Evolutionary conservation across 92 coral and sea anemone genomes (phyloP).

Genomic region (Parazoanthus swiftii): DNA sequence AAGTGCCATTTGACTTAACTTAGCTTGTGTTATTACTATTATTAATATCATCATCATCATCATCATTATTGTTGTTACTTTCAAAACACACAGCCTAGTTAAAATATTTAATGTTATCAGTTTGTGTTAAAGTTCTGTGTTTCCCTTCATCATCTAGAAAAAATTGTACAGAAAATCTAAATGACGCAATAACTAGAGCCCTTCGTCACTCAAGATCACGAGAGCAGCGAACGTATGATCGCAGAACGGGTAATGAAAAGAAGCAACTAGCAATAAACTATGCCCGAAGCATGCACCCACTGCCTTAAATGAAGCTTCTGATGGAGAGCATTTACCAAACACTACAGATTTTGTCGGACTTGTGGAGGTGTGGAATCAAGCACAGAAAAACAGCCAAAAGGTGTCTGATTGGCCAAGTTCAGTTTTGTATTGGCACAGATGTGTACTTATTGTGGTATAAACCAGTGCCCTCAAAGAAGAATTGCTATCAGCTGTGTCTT

Average conservation of each 20-base stretch:
- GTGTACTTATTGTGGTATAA: constrained; percentile 23
- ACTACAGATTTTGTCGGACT: constrained; percentile 6
- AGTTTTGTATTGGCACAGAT: constrained; percentile 16
- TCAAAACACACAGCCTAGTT: constrained; percentile 26
- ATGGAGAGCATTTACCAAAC: constrained; percentile 19
- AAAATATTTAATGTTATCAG: constrained; percentile 23
- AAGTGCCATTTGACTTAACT: constrained; percentile 25
- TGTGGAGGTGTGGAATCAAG: constrained; percentile 16
- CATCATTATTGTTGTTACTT: constrained; percentile 24
- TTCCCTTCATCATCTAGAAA: too few species aligned
- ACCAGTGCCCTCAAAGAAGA: constrained; percentile 14
- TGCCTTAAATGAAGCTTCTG: background rate
- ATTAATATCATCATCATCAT: constrained; percentile 10
- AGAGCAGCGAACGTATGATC: constrained; percentile 13
- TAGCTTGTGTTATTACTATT: constrained; percentile 24
- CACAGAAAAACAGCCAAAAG: constrained; percentile 26
- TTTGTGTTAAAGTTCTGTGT: constrained; percentile 23
- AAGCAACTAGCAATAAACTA: constrained; percentile 23
- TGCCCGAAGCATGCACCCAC: constrained; percentile 4
- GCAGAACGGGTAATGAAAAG: background rate
- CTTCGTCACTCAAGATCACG: background rate
- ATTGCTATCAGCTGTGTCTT: constrained; percentile 29
- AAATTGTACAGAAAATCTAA: constrained; percentile 8
- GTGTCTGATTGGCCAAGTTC: constrained; percentile 23
- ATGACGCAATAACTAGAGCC: constrained; percentile 12